Base-by-base conservation (phyloP, 2,888 invertebrate genomes). In the Siphlonurus alternatus region DNA sequence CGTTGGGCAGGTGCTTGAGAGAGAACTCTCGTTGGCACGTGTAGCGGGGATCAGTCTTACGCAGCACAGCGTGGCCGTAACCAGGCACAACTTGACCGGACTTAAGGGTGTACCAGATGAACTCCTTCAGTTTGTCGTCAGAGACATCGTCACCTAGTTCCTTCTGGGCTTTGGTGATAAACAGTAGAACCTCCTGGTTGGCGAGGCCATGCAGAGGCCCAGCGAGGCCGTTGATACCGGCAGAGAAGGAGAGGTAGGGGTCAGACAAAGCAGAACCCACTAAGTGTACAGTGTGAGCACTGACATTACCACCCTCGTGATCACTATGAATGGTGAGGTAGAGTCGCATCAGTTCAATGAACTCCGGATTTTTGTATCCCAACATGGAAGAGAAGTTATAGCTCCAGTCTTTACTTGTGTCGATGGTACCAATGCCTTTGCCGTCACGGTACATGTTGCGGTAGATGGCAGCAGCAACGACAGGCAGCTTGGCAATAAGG, bases 231-330 rank as follows among this genome's bases (percentile, higher is more conserved):
- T 65, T 65, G 20, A 65, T 64, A 18, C 65, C 65, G 61, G 93
- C 95, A 59, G 93, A 85, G 76, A 93, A 93, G 7, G 93, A 89
- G 5, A 97, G 81, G 78, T 93, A 95, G 18, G 95, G 93, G 76
- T 96, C 95, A 70, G 93, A 93, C 62, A 96, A 80, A 1, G 95
- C 95, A 0, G 93, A 94, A 51, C 91, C 95, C 2, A 96, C 94
- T 75, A 97, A 78, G 77, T 96, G 96, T 18, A 88, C 88, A 0
- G 95, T 89, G 77, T 96, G 96, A 1, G 96, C 96, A 7, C 93
- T 93, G 3, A 97, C 96, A 75, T 96, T 96, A 70, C 96, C 95
- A 69, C 95, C 94, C 77, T 96, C 95, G 78, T 96, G 95, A 76
- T 96, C 95, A 78, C 90, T 90, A 82, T 95, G 94, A 72, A 95